Evolutionary conservation across 2,888 invertebrate genomes (phyloP).

Genomic region (Flexamia atlantica): DNA sequence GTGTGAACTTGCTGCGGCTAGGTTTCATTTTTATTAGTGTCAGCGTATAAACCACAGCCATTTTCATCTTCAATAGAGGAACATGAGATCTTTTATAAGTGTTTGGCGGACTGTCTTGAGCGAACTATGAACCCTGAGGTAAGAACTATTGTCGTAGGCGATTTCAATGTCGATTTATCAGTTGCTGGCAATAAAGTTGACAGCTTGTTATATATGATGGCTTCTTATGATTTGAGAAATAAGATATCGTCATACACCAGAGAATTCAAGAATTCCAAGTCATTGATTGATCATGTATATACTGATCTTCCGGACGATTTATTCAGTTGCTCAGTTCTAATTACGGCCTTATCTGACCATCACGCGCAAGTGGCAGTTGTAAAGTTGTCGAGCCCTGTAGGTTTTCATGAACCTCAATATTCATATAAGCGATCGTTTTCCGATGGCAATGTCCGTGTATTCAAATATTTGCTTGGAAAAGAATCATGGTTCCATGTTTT

Average conservation of each 20-base stretch:
- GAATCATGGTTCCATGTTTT: constrained; percentile 11
- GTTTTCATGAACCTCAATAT: background rate
- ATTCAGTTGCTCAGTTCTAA: background rate
- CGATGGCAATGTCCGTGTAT: background rate
- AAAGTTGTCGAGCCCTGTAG: background rate
- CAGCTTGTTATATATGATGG: constrained; percentile 7
- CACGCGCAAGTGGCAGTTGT: background rate
- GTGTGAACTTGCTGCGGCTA: constrained; percentile 2
- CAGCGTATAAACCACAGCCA: constrained; percentile 10
- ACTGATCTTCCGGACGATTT: constrained; percentile 18
- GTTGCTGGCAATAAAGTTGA: background rate
- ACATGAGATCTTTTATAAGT: constrained; percentile 1
- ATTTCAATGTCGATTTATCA: constrained; percentile 1
- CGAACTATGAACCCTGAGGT: background rate
- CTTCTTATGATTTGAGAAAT: constrained; percentile 6
- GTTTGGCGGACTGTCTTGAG: background rate
- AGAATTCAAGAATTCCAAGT: constrained; percentile 17
- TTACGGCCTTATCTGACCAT: constrained; percentile 14
- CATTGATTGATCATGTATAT: constrained; percentile 31
- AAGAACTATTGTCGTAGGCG: background rate
- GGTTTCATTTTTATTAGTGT: background rate
- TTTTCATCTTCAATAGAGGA: background rate
- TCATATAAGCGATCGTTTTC: background rate
- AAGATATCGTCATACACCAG: background rate
- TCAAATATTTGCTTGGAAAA: background rate